Evolutionary conservation across 2,888 invertebrate species (phyloP).

Genomic region (Sussaba pulchella): DNA sequence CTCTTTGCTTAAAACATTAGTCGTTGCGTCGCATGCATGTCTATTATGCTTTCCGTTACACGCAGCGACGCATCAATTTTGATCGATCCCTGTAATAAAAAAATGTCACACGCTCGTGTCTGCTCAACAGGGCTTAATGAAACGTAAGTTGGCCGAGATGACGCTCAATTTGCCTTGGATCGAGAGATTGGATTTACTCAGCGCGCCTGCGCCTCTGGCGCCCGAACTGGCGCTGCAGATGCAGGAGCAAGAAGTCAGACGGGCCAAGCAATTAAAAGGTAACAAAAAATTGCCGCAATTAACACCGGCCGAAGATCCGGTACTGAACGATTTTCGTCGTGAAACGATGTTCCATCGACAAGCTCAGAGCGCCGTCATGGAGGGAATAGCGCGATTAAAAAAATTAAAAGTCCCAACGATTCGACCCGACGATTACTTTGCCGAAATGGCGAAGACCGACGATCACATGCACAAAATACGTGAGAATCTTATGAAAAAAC

Average conservation of each 20-base stretch:
- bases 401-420: constrained; percentile 91
- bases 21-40: too few relatives aligned
- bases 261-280: constrained; percentile 88
- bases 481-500: constrained; percentile 92
- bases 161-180: constrained; percentile 92
- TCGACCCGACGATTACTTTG: constrained; percentile 98
- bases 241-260: constrained; percentile 90
- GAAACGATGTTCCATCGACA: constrained; percentile 95
- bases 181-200: constrained; percentile 93
- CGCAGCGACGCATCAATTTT: too few relatives aligned
- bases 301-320: constrained; percentile 90
- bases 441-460: constrained; percentile 99
- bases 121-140: constrained; percentile 82
- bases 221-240: constrained; percentile 93
- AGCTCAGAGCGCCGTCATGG: constrained; percentile 94
- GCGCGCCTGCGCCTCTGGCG: constrained; percentile 91
- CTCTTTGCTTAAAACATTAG: too few relatives aligned
- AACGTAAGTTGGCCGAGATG: constrained; percentile 90
- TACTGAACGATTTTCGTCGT: constrained; percentile 95
- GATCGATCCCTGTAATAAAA: too few relatives aligned
- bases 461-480: constrained; percentile 98
- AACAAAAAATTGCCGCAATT: constrained; percentile 89
- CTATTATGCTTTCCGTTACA: too few relatives aligned
- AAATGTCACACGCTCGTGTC: too few relatives aligned
- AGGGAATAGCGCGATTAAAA: constrained; percentile 92